A percentile compares a stretch with the other conserved stretches of the same genome.
Evolutionary conservation across 1,140 invertebrate species (phyloP).

Genomic region (Ridgeia piscesae): DNA sequence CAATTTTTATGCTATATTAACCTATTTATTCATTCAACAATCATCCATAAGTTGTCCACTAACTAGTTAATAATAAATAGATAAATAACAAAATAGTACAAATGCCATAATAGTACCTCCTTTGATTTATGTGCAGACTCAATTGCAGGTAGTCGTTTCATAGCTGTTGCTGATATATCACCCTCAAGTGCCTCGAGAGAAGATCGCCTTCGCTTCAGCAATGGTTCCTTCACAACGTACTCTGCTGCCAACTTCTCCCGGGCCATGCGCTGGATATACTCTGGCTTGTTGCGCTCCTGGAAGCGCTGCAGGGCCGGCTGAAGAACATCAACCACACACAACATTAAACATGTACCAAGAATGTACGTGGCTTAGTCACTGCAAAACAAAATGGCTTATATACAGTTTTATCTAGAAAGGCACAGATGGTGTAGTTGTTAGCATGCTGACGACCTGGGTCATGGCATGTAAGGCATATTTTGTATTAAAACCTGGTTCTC

Average conservation of each 20-base stretch:
- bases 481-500: too few relatives aligned
- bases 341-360: background rate
- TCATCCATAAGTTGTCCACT: background rate
- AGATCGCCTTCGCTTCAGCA: slow-evolving; percentile 41
- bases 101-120: background rate
- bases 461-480: too few relatives aligned
- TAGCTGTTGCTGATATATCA: slow-evolving; percentile 36
- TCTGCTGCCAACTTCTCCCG: slow-evolving; percentile 40
- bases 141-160: slow-evolving; percentile 47
- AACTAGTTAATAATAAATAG: too few relatives aligned
- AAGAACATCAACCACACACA: slow-evolving; percentile 28
- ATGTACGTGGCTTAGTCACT: too few relatives aligned
- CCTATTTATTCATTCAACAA: too few relatives aligned
- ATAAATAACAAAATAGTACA: background rate
- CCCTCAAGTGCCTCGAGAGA: slow-evolving; percentile 50
- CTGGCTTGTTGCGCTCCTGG: slow-evolving; percentile 48
- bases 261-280: slow-evolving; percentile 47
- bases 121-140: background rate
- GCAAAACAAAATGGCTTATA: too few relatives aligned
- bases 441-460: too few relatives aligned
- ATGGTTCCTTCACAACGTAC: slow-evolving; percentile 36
- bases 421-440: too few relatives aligned
- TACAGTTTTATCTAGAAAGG: too few relatives aligned
- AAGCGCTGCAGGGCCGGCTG: slow-evolving; percentile 52
- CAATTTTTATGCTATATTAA: too few relatives aligned